A percentile compares a stretch with the other conserved stretches of the same genome.
phyloP scores from a whole-genome alignment of 1,140 invertebrate species.

The Berghia stephanieae region DNA sequence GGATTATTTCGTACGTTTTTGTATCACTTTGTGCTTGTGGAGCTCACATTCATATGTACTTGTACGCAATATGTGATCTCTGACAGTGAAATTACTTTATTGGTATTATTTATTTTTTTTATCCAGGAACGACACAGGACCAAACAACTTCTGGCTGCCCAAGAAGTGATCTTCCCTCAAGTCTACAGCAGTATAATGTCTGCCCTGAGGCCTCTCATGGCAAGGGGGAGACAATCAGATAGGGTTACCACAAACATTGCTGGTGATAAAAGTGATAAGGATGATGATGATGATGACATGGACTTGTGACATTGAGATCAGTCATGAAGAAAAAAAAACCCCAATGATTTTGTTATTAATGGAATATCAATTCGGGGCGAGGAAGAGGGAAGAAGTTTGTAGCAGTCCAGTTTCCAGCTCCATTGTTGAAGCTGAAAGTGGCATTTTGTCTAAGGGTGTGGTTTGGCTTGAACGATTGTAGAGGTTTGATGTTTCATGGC shows the following conservation, averaged over 20 bases:
- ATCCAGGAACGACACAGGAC: slow-evolving; percentile 74
- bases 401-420: not conserved
- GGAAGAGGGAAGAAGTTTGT: not conserved
- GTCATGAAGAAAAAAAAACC: not conserved
- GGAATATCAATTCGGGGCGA: not conserved
- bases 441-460: not conserved
- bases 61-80: not conserved
- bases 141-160: slow-evolving; percentile 78
- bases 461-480: not conserved
- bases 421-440: not conserved
- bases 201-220: slow-evolving; percentile 78
- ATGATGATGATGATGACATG: not conserved
- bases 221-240: slow-evolving; percentile 66
- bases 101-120: slow-evolving; percentile 22
- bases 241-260: not conserved
- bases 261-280: no score
- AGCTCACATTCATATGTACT: not conserved
- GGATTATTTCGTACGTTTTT: not conserved
- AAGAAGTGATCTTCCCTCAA: slow-evolving; percentile 79
- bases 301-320: not conserved
- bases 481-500: not conserved
- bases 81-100: not conserved
- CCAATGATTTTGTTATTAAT: no score
- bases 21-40: not conserved
- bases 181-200: slow-evolving; percentile 76